These are phyloP conservation scores for Pteromalus puparum DNA, from an alignment of 1,140 invertebrate species.

Conservation along the genomic window DNA sequence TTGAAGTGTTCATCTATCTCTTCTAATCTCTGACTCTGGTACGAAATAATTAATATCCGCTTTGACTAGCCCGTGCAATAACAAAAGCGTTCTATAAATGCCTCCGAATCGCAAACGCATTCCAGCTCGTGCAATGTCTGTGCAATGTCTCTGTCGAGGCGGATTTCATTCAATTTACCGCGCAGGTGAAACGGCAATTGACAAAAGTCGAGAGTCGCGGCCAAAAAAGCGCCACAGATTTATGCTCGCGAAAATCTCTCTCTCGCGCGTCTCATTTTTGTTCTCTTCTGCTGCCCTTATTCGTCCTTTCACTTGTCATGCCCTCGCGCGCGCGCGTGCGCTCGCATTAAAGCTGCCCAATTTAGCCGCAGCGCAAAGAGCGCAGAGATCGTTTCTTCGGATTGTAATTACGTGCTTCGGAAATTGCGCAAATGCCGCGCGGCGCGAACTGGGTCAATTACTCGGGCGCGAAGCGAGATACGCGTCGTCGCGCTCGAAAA, in stretches of 20 bases:
- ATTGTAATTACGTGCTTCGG: constrained; percentile 52
- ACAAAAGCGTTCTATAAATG: neutral
- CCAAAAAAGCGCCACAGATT: constrained; percentile 40
- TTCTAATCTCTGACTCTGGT: neutral
- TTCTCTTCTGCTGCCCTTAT: constrained; percentile 30
- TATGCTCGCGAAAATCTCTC: constrained; percentile 43
- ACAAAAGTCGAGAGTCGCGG: constrained; percentile 4
- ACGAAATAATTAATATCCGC: neutral
- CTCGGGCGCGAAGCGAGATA: constrained; percentile 33
- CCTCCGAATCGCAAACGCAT: neutral
- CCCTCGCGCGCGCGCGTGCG: constrained; percentile 19
- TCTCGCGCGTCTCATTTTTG: neutral
- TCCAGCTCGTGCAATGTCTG: neutral
- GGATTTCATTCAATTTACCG: constrained; percentile 21
- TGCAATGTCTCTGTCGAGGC: constrained; percentile 43
- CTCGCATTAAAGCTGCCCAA: constrained; percentile 6
- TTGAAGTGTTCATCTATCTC: neutral
- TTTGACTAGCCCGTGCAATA: neutral
- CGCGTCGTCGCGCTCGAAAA: constrained; percentile 1
- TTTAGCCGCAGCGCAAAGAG: constrained; percentile 12
- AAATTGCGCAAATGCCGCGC: constrained; percentile 56
- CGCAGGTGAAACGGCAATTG: constrained; percentile 28
- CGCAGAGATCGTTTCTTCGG: constrained; percentile 31
- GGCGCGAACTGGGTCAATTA: constrained; percentile 60
- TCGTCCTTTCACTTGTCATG: constrained; percentile 49